A percentile compares a stretch with the other conserved stretches of the same genome.
Conservation (phyloP, 1,140 invertebrate genomes). For the Trichonephila clavipes region DNA sequence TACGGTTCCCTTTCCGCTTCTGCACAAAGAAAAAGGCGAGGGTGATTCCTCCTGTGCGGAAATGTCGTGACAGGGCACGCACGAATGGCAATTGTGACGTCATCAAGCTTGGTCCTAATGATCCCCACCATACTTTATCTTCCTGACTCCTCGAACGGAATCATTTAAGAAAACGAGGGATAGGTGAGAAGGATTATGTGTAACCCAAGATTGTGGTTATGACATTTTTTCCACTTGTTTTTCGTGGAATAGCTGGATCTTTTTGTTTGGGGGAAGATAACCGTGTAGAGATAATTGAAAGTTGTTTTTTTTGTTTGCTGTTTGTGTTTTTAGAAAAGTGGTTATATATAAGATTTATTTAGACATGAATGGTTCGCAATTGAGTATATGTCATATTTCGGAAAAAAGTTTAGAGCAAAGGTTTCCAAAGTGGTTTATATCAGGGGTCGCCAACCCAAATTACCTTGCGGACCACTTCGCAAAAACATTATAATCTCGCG, state of each 20-base stretch:
- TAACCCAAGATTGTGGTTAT: background rate
- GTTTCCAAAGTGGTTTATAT: too few species aligned
- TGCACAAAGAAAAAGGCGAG: background rate
- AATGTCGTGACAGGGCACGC: constrained; percentile 55
- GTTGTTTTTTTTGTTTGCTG: too few species aligned
- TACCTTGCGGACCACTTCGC: too few species aligned
- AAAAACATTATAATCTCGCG: too few species aligned
- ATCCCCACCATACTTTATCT: constrained; percentile 33
- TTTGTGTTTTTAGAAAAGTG: too few species aligned
- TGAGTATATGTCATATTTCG: too few species aligned
- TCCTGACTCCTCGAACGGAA: constrained; percentile 6
- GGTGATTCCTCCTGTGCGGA: constrained; percentile 33
- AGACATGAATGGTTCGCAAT: too few species aligned
- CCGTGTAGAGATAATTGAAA: too few species aligned
- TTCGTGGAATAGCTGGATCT: background rate
- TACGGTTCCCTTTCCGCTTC: constrained; percentile 35
- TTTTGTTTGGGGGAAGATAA: too few species aligned
- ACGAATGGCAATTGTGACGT: constrained; percentile 67
- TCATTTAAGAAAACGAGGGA: constrained; percentile 45
- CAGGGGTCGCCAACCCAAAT: too few species aligned
- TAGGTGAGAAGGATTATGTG: background rate
- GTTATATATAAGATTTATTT: too few species aligned
- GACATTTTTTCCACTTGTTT: background rate
- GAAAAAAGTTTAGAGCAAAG: too few species aligned
- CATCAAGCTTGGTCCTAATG: constrained; percentile 58